Conservation (phyloP, 2,113 vertebrate genomes). For the Tetraodon nigroviridis region DNA sequence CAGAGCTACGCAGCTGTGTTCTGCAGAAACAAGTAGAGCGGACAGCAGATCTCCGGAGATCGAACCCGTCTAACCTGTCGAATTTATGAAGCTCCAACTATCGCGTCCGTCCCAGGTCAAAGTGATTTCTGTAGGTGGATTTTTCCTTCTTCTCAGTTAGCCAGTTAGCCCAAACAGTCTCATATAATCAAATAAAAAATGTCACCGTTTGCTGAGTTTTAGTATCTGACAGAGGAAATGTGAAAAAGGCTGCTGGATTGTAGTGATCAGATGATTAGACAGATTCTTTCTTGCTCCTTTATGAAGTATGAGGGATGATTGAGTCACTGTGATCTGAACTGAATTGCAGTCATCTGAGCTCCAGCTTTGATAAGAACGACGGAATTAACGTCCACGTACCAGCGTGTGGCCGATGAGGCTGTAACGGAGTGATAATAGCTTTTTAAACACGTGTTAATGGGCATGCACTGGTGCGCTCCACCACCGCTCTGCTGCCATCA, state of each 20-base stretch:
- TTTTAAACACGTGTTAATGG: slow-evolving; percentile 46
- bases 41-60: background rate
- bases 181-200: no score
- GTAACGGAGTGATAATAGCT: slow-evolving; percentile 27
- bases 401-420: background rate
- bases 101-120: no score
- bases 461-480: slow-evolving; percentile 16
- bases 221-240: background rate
- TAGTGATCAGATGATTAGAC: no score
- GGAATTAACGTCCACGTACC: background rate
- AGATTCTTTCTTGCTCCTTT: no score
- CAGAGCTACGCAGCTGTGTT: background rate
- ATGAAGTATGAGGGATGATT: no score
- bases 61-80: background rate
- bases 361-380: no score
- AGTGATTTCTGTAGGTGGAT: no score
- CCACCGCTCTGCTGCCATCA: slow-evolving; percentile 11
- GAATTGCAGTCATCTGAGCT: background rate
- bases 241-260: no score
- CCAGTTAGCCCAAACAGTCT: no score
- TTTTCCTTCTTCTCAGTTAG: no score
- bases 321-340: no score
- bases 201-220: no score
- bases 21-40: background rate
- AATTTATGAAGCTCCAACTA: background rate